Percentiles rank a stretch among this genome's conserved stretches.
These are phyloP conservation scores for Cyclargus thomasi DNA, from an alignment of 1,140 invertebrate species.

Conservation along the genomic window DNA sequence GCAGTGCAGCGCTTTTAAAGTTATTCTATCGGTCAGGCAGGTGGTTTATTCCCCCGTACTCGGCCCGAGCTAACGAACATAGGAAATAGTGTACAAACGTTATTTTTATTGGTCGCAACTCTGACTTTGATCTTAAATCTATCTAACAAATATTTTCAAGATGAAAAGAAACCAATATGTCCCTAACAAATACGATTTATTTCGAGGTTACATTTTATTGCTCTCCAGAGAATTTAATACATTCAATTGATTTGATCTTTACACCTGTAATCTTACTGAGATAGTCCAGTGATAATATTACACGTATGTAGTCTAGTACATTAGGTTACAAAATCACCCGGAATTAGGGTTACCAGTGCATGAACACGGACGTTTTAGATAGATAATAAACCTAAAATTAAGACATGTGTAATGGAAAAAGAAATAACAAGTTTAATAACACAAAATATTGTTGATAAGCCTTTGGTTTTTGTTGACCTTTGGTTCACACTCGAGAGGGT, in stretches of 20 bases:
- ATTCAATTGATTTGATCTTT: neutral
- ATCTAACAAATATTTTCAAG: neutral
- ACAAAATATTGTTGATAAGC: too few relatives aligned
- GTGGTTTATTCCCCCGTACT: neutral
- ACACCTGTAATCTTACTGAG: neutral
- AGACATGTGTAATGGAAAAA: too few relatives aligned
- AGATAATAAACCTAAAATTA: too few relatives aligned
- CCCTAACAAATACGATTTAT: neutral
- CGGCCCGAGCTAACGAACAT: neutral
- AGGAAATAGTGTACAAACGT: neutral
- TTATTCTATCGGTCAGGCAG: neutral
- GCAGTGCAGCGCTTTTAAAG: neutral
- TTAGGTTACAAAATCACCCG: too few relatives aligned
- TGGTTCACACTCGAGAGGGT: too few relatives aligned
- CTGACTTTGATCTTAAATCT: neutral
- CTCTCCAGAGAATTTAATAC: neutral
- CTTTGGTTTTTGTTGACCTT: too few relatives aligned
- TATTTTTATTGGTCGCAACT: neutral
- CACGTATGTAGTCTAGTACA: too few relatives aligned
- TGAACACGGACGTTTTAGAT: too few relatives aligned
- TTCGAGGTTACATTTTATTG: neutral
- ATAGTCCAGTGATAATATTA: neutral
- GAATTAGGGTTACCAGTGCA: too few relatives aligned
- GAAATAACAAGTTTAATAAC: too few relatives aligned
- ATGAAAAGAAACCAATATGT: neutral